Evolutionary conservation across 2,113 vertebrate genomes (phyloP).

Genomic region (Sciurus niger): DNA sequence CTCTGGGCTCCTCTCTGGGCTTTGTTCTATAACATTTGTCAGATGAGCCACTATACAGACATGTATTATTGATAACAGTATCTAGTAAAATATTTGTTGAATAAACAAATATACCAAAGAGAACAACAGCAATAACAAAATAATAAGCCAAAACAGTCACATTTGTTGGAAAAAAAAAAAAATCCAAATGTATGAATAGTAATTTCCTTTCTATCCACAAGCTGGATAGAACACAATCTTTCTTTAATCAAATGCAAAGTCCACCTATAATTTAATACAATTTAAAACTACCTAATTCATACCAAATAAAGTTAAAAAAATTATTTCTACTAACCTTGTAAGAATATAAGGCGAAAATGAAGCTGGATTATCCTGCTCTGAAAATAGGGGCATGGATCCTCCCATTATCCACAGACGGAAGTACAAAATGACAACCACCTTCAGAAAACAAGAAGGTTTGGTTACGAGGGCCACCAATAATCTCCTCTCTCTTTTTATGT

Average conservation of each 20-base stretch:
- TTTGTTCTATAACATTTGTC: background rate
- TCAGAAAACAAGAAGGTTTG: slow-evolving; percentile 63
- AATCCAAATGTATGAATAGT: background rate
- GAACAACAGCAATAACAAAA: background rate
- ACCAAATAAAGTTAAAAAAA: background rate
- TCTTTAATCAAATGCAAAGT: slow-evolving; percentile 5
- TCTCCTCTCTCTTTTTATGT: too few relatives aligned
- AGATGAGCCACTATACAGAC: background rate
- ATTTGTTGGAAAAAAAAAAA: slow-evolving; percentile 22
- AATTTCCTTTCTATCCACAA: background rate
- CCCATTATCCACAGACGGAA: slow-evolving; percentile 98
- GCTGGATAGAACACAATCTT: background rate
- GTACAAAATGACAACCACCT: slow-evolving; percentile 94
- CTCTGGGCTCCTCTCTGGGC: background rate
- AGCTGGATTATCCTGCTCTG: slow-evolving; percentile 99
- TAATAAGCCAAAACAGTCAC: background rate
- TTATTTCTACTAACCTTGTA: slow-evolving; percentile 91
- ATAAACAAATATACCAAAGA: background rate
- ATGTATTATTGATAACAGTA: background rate
- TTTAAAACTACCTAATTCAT: background rate
- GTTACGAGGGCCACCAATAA: background rate
- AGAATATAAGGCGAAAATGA: slow-evolving; percentile 96
- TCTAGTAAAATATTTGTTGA: background rate
- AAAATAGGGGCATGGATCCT: slow-evolving; percentile 98
- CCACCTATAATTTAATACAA: background rate